Conservation (phyloP, 2,113 vertebrate species). For the Rhipidura dahli region DNA sequence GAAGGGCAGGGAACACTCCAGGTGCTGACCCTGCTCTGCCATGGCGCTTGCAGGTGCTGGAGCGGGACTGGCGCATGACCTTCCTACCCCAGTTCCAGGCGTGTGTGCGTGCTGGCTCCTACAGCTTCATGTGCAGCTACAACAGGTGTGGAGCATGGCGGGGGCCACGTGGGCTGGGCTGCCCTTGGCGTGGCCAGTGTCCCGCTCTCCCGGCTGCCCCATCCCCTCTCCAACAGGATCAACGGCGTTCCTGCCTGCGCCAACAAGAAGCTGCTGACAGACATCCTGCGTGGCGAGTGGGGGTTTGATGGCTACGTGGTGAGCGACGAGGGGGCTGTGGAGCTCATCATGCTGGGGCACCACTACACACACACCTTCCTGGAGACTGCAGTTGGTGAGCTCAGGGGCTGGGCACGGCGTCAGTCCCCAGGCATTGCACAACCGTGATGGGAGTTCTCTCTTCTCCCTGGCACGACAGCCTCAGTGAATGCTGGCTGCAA, state of each 20-base stretch:
- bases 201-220: rapidly evolving
- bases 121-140: conserved; percentile 74
- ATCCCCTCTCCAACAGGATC: conserved; percentile 32
- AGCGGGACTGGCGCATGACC: conserved; percentile 62
- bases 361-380: conserved; percentile 54
- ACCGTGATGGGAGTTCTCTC: rapidly evolving
- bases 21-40: background rate
- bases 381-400: conserved; percentile 63
- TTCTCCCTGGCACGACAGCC: background rate
- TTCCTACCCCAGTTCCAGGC: conserved; percentile 73
- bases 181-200: rapidly evolving
- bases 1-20: background rate
- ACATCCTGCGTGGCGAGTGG: conserved; percentile 68
- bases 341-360: conserved; percentile 63
- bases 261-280: conserved; percentile 63
- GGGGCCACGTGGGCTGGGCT: rapidly evolving
- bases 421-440: rapidly evolving
- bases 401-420: rapidly evolving
- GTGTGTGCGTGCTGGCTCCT: conserved; percentile 52
- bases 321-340: conserved; percentile 67
- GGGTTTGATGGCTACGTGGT: conserved; percentile 69
- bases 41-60: background rate
- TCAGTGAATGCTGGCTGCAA: conserved; percentile 56
- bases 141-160: background rate
- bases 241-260: conserved; percentile 62